Conservation (phyloP, 2,113 vertebrate species). For the Cololabis saira region DNA sequence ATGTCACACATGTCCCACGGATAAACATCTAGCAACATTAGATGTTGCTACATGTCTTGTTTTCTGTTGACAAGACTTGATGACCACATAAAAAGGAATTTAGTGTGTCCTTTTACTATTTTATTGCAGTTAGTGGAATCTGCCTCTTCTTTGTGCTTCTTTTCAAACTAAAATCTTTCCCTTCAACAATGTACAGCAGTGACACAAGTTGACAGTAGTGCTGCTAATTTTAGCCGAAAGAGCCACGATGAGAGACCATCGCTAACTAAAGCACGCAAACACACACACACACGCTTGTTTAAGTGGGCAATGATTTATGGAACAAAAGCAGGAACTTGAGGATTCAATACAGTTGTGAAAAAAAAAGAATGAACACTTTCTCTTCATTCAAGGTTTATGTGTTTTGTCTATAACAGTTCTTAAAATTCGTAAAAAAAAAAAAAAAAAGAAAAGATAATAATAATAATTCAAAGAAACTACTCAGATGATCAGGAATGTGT, state of each 20-base stretch:
- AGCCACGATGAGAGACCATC: conserved; percentile 8
- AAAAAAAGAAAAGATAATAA: too few relatives aligned
- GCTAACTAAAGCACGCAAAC: neutral
- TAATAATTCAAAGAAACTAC: too few relatives aligned
- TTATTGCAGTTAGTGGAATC: neutral
- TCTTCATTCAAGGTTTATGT: too few relatives aligned
- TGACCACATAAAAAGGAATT: too few relatives aligned
- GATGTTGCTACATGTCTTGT: too few relatives aligned
- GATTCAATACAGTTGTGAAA: conserved; percentile 2
- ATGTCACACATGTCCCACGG: neutral
- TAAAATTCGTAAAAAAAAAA: too few relatives aligned
- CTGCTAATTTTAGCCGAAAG: conserved; percentile 7
- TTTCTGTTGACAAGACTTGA: too few relatives aligned
- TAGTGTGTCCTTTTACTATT: neutral
- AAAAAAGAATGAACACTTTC: too few relatives aligned
- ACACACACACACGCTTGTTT: conserved; percentile 1
- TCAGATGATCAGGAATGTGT: too few relatives aligned
- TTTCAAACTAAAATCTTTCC: neutral
- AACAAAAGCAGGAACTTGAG: conserved; percentile 32
- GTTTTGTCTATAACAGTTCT: too few relatives aligned
- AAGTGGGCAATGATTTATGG: conserved; percentile 13
- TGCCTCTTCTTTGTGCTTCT: neutral
- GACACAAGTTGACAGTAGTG: neutral
- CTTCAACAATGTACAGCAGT: neutral
- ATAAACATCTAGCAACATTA: too few relatives aligned